These are phyloP conservation scores for Amiota mariae DNA, from an alignment of 2,888 invertebrate species.

Conservation along the genomic window DNA sequence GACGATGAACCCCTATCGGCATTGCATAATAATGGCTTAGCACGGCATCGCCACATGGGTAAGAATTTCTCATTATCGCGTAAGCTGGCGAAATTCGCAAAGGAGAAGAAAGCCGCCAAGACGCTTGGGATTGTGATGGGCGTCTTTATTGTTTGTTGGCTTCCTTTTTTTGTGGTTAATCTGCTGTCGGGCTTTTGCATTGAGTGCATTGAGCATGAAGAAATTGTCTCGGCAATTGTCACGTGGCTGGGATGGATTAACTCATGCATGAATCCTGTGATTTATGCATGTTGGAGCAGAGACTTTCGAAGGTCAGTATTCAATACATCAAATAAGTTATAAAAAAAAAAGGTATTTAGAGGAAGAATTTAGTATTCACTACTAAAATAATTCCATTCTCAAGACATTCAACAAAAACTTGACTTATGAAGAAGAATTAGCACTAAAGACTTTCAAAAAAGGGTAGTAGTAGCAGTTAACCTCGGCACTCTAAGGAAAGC, in stretches of 20 bases:
- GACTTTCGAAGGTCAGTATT: conserved; percentile 90
- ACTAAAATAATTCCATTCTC: too few species aligned
- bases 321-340: too few species aligned
- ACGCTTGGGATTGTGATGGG: conserved; percentile 98
- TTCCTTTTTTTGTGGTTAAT: conserved; percentile 97
- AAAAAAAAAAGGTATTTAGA: too few species aligned
- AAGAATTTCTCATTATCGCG: conserved; percentile 95
- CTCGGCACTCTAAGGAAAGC: too few species aligned
- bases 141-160: conserved; percentile 96
- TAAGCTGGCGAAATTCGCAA: conserved; percentile 95
- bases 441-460: too few species aligned
- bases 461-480: too few species aligned
- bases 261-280: conserved; percentile 97
- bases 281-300: conserved; percentile 98
- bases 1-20: conserved; percentile 83
- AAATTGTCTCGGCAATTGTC: conserved; percentile 89
- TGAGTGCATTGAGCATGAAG: conserved; percentile 89
- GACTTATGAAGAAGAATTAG: too few species aligned
- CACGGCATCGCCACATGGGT: conserved; percentile 82
- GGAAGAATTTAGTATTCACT: too few species aligned
- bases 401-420: too few species aligned
- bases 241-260: conserved; percentile 98
- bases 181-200: conserved; percentile 91
- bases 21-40: conserved; percentile 84
- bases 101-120: conserved; percentile 98